phyloP scores from a whole-genome alignment of 1,140 invertebrate genomes.

The Trinorchestia longiramus region DNA sequence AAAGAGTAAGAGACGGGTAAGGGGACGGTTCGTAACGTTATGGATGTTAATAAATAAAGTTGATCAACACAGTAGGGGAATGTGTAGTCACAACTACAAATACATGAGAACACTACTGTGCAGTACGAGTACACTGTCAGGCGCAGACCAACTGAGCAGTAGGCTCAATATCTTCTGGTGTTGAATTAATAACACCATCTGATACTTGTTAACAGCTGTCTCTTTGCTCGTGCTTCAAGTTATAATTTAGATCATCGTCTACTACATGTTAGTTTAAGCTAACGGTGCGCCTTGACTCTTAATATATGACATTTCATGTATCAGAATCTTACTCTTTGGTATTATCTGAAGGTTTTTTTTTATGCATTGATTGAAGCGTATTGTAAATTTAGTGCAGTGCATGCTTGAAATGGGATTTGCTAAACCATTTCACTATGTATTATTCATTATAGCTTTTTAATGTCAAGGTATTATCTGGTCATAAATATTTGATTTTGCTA shows the following conservation, averaged over 20 bases:
- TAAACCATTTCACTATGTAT: neutral
- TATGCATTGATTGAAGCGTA: neutral
- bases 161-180: neutral
- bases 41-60: neutral
- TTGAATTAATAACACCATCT: neutral
- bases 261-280: neutral
- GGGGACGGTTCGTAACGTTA: neutral
- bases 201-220: neutral
- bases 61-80: neutral
- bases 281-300: neutral
- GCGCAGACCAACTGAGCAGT: no score
- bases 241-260: neutral
- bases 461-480: no score
- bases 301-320: neutral
- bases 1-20: neutral
- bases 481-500: no score
- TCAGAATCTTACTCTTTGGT: neutral
- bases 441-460: no score
- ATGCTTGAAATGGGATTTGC: neutral
- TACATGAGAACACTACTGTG: neutral
- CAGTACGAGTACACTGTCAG: neutral
- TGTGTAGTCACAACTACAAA: neutral
- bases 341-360: neutral
- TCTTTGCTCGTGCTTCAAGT: neutral
- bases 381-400: neutral